Evolutionary conservation across 2,797 vertebrate species (phyloP).

Genomic region (Phoeniculus purpureus): DNA sequence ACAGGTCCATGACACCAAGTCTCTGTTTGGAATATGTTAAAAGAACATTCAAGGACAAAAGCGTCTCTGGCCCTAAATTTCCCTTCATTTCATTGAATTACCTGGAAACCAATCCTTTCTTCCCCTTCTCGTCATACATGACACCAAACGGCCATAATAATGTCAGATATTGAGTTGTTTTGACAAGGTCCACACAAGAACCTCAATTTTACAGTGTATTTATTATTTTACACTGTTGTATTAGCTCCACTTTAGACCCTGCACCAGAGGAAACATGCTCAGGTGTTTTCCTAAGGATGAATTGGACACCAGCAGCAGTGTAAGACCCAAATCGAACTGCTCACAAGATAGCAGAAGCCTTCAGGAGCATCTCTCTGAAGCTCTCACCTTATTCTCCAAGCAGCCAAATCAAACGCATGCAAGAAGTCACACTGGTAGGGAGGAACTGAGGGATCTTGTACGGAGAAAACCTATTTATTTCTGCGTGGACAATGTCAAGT

Average conservation of each 20-base stretch:
- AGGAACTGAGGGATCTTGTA: neutral
- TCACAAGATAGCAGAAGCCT: neutral
- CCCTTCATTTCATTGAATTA: constrained; percentile 51
- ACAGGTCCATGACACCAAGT: constrained; percentile 53
- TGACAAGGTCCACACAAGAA: neutral
- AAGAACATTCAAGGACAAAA: constrained; percentile 65
- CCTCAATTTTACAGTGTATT: neutral
- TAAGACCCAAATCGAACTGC: neutral
- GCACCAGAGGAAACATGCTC: neutral
- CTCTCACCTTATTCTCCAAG: neutral
- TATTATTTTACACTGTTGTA: neutral
- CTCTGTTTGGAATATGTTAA: constrained; percentile 14
- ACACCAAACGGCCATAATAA: neutral
- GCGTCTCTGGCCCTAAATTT: constrained; percentile 28
- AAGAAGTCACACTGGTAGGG: neutral
- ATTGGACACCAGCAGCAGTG: neutral
- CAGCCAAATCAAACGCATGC: neutral
- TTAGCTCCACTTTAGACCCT: neutral
- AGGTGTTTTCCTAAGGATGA: neutral
- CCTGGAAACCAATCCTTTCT: constrained; percentile 17
- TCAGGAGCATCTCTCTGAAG: neutral
- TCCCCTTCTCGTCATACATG: constrained; percentile 6
- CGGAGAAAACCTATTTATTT: neutral
- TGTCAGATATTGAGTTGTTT: neutral
- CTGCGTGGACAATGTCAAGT: no score